Evolutionary conservation across 2,797 vertebrate species (phyloP).

Genomic region (Crocidura indochinensis): DNA sequence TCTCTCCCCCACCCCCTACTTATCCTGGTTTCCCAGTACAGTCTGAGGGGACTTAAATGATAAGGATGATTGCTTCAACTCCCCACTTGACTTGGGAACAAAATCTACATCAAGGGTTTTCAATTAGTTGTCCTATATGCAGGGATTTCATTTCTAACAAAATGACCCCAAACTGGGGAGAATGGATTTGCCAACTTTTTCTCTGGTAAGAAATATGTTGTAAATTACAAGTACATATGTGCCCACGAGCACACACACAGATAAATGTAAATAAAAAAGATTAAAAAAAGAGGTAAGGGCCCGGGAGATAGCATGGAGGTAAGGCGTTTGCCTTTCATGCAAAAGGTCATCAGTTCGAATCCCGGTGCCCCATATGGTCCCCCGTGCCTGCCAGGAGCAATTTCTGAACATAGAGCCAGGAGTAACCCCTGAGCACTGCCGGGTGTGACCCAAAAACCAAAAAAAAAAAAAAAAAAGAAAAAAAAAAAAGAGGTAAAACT

Average conservation of each 20-base stretch:
- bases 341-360: no score
- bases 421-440: no score
- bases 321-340: no score
- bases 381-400: no score
- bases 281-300: no score
- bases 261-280: background rate
- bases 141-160: conserved; percentile 40
- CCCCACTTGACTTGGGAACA: conserved; percentile 57
- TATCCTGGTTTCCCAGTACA: conserved; percentile 51
- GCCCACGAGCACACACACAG: background rate
- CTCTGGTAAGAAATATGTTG: background rate
- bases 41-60: conserved; percentile 58
- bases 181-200: conserved; percentile 44
- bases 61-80: conserved; percentile 68
- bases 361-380: no score
- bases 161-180: conserved; percentile 17
- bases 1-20: background rate
- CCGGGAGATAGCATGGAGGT: no score
- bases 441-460: no score
- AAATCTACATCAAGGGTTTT: conserved; percentile 31
- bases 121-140: conserved; percentile 32
- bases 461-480: no score
- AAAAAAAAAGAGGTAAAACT: no score
- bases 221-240: background rate
- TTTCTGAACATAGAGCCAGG: no score